Evolutionary conservation across 2,113 vertebrate species (phyloP).

Genomic region (Morphnarchus princeps): DNA sequence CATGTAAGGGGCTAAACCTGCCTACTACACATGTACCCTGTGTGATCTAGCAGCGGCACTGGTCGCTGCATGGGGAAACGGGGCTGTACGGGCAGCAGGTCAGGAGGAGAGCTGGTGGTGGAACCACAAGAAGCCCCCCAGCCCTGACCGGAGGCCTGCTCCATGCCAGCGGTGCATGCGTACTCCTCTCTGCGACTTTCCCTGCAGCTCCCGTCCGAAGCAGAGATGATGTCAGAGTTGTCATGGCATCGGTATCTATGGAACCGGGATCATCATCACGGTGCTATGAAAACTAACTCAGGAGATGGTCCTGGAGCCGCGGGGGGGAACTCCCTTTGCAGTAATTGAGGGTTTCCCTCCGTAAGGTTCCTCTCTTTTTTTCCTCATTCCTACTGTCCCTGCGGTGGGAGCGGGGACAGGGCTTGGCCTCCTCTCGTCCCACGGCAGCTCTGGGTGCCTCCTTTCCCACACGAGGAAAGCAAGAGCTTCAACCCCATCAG

Average conservation of each 20-base stretch:
- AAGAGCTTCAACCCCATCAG: background rate
- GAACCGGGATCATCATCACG: slow-evolving; percentile 1
- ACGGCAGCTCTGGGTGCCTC: background rate
- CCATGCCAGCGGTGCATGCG: background rate
- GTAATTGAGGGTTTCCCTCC: background rate
- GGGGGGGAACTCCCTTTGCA: slow-evolving; percentile 4
- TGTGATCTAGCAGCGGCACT: background rate
- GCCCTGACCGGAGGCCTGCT: background rate
- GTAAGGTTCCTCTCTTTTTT: background rate
- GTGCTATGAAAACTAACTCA: background rate
- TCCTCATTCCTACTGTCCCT: background rate
- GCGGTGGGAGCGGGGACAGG: background rate
- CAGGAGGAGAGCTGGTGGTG: background rate
- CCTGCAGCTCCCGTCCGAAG: slow-evolving; percentile 6
- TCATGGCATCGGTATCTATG: slow-evolving; percentile 69
- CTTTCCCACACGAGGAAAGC: background rate
- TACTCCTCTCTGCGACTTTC: background rate
- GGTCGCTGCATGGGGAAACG: fast-evolving
- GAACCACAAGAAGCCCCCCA: background rate
- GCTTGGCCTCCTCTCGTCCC: background rate
- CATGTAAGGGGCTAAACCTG: background rate
- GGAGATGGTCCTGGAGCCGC: background rate
- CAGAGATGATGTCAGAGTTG: slow-evolving; percentile 66
- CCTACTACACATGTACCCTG: fast-evolving
- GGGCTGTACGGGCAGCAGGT: background rate